Conservation (phyloP, 1,140 invertebrate species). For the Daktulosphaira vitifoliae region DNA sequence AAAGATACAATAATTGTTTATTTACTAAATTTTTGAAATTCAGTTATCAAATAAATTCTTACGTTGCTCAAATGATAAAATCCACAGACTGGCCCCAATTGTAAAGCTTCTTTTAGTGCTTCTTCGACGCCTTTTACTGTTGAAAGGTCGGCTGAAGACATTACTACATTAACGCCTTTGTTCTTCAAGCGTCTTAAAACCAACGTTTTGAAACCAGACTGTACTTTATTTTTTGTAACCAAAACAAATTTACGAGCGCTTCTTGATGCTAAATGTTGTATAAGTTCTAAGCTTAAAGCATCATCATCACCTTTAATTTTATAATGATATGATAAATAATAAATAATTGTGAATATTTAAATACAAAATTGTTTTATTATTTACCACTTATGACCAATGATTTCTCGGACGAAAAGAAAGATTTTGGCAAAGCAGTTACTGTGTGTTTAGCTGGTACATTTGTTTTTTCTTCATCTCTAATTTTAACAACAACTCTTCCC, state of each 20-base stretch:
- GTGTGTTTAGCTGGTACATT: constrained; percentile 47
- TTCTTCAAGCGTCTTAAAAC: constrained; percentile 66
- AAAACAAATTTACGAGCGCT: constrained; percentile 77
- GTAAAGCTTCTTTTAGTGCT: constrained; percentile 58
- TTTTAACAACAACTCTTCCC: constrained; percentile 86
- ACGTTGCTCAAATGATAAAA: constrained; percentile 91
- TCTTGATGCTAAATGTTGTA: constrained; percentile 77
- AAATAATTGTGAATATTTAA: too few species aligned
- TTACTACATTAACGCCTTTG: constrained; percentile 56
- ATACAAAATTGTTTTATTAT: not conserved
- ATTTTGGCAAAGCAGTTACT: constrained; percentile 67
- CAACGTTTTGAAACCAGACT: constrained; percentile 76
- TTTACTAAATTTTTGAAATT: too few species aligned
- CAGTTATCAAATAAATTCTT: too few species aligned
- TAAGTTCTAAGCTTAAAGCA: constrained; percentile 92
- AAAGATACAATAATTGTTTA: too few species aligned
- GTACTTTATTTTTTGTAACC: constrained; percentile 76
- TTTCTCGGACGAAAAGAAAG: constrained; percentile 77
- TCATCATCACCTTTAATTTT: constrained; percentile 54
- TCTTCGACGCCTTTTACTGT: constrained; percentile 57
- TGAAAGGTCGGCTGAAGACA: constrained; percentile 59
- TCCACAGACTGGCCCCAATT: constrained; percentile 74
- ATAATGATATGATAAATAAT: not conserved
- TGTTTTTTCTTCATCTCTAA: constrained; percentile 64
- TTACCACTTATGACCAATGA: constrained; percentile 67